Evolutionary conservation across 2,888 invertebrate species (phyloP).

Genomic region (Disparrhopalites patrizii): DNA sequence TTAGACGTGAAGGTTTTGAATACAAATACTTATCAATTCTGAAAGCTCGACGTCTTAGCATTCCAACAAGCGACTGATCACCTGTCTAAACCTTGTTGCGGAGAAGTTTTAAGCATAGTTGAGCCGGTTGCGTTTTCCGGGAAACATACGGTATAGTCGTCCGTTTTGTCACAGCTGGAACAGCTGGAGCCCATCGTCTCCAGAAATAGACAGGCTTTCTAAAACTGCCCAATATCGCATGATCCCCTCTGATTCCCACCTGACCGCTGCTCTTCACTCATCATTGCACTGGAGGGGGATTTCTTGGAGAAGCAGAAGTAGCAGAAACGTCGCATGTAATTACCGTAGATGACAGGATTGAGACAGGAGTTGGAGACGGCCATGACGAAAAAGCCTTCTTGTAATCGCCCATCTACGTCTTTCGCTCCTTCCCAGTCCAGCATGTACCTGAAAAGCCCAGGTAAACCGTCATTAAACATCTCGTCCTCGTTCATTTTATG

Average conservation of each 20-base stretch:
- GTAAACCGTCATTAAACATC: not conserved
- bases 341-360: slow-evolving; percentile 71
- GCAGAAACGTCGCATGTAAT: slow-evolving; percentile 55
- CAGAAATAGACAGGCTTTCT: no score
- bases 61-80: no score
- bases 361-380: slow-evolving; percentile 77
- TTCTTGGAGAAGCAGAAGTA: not conserved
- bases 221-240: slow-evolving; percentile 11
- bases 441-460: slow-evolving; percentile 60
- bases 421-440: slow-evolving; percentile 64
- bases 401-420: slow-evolving; percentile 61
- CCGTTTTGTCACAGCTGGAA: no score
- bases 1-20: no score
- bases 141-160: no score
- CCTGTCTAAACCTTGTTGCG: no score
- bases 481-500: not conserved
- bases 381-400: slow-evolving; percentile 71
- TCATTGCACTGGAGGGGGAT: not conserved
- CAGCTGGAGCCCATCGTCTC: no score
- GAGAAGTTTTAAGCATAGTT: no score
- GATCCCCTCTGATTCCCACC: slow-evolving; percentile 9
- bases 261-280: slow-evolving; percentile 6
- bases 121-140: no score
- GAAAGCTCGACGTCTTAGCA: no score
- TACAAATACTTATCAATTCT: no score